Evolutionary conservation across 1,140 invertebrate species (phyloP), one percentile per base, ranked within the genome.

Genomic region (Bombus sylvicola): DNA sequence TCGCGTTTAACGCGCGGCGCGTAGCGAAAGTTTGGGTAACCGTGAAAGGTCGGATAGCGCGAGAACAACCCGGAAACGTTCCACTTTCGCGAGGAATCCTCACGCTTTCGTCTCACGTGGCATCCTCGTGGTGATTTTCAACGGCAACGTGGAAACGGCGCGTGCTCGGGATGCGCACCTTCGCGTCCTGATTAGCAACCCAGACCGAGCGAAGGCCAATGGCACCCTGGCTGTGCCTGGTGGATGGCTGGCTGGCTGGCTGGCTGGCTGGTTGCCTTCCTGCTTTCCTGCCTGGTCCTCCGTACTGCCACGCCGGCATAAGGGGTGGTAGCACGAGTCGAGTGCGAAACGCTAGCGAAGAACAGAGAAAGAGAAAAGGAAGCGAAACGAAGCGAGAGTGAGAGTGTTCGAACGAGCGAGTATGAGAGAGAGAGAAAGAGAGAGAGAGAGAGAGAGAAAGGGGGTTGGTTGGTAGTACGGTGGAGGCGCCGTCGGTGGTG

Each of bases 131-230:
- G 88, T 34, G 90, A 59, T 92, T 92, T 91, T 81, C 89, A 92
- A 88, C 85, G 74, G 84, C 68, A 81, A 86, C 85, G 87, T 88
- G 92, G 86, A 87, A 90, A 86, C 89, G 90, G 92, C 92, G 92
- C 92, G 92, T 93, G 92, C 92, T 92, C 92, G 87, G 92, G 92
- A 93, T 92, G 92, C 90, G 91, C 92, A 93, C 92, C 92, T 92
- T 89, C 83, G 85, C 87, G 90, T 82, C 83, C 92, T 92, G 92
- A 93, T 93, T 93, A 93, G 92, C 92, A 92, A 92, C 85, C 90
- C 92, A 89, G 91, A 92, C 91, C 88, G 88, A 85, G 88, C 89
- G 89, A 90, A 90, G 89, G 89, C 89, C 89, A 90, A 90, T 90
- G 89, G 87, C 89, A 90, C 89, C 89, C 89, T 90, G 86, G 28